Evolutionary conservation across 1,140 invertebrate genomes (phyloP), one percentile per base, ranked within the genome.

Genomic region (Drosophila insularis): DNA sequence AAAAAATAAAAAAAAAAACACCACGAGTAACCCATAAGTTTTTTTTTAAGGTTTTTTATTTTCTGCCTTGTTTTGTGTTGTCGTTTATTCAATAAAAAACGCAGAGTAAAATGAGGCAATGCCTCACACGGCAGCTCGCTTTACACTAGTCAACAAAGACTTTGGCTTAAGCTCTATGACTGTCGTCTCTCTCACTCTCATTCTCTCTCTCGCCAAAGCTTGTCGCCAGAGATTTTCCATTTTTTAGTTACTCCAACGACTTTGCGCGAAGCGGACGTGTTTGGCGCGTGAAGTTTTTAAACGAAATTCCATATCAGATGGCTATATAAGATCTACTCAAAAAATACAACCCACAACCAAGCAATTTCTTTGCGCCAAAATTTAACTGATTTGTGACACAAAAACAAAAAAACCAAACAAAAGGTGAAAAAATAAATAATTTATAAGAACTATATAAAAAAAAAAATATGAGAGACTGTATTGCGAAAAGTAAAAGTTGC

Each of bases 221-320:
- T 63, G 59, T 37, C 19, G 43, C 19, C 31, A 14, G 50, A n/a
- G 76, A n/a, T 19, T 74, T 27, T 53, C 37, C 23, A 17, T 27
- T 31, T 23, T 78, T 87, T 66, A 90, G 87, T 90, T 81, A 90
- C 84, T 89, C 73, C 60, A 84, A 81, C 80, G 89, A 90, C 80
- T 89, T 90, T 85, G 81, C 73, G 84, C 87, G 87, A 90, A 73
- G 71, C 87, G 80, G 78, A 90, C 89, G 87, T 80, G 82, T 76
- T 78, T 66, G 68, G 71, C 55, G 53, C 61, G 58, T 56, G 17
- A 19, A 58, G 17, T 58, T 37, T 58, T 19, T 58, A 4, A 2
- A 13, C 10, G 8, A 31, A 58, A 14, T 4, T 50, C 14, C 43
- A 50, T 4, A 61, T 76, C 73, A 69, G 72, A 76, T 76, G 73